phyloP scores from a whole-genome alignment of 2,113 vertebrate genomes.

The Stictonetta naevosa region DNA sequence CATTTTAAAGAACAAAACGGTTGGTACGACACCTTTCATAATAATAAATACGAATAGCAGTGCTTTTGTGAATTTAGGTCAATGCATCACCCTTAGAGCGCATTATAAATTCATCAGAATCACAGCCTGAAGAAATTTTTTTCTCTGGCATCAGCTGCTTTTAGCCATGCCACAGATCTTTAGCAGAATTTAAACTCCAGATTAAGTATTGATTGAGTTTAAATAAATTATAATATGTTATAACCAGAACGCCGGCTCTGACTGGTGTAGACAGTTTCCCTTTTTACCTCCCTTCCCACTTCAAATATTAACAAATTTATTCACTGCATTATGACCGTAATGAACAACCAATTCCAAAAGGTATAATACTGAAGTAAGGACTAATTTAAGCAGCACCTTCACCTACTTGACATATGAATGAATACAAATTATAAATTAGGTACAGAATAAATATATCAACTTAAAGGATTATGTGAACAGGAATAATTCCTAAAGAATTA shows the following conservation, averaged over 20 bases:
- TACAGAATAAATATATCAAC: conserved; percentile 3
- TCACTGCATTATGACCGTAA: neutral
- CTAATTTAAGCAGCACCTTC: conserved; percentile 19
- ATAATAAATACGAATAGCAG: conserved; percentile 66
- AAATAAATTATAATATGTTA: conserved; percentile 71
- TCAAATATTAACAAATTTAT: conserved; percentile 23
- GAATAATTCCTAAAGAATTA: conserved; percentile 19
- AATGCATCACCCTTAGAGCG: conserved; percentile 66
- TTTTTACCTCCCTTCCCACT: neutral
- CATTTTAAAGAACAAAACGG: conserved; percentile 36
- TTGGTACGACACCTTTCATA: conserved; percentile 56
- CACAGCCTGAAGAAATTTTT: conserved; percentile 69
- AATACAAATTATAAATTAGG: neutral
- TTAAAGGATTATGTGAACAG: conserved; percentile 6
- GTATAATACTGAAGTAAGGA: neutral
- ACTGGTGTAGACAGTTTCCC: neutral
- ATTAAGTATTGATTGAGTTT: conserved; percentile 70
- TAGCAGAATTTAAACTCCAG: conserved; percentile 71
- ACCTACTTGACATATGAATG: neutral
- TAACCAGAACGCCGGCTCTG: conserved; percentile 17
- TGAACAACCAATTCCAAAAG: neutral
- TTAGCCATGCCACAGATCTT: conserved; percentile 64
- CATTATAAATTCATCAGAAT: conserved; percentile 78
- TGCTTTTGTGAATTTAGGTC: conserved; percentile 75
- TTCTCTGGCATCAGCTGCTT: conserved; percentile 66